These are phyloP conservation scores for Xanthorhoe spadicearia DNA, from an alignment of 2,888 invertebrate genomes.

Conservation along the genomic window DNA sequence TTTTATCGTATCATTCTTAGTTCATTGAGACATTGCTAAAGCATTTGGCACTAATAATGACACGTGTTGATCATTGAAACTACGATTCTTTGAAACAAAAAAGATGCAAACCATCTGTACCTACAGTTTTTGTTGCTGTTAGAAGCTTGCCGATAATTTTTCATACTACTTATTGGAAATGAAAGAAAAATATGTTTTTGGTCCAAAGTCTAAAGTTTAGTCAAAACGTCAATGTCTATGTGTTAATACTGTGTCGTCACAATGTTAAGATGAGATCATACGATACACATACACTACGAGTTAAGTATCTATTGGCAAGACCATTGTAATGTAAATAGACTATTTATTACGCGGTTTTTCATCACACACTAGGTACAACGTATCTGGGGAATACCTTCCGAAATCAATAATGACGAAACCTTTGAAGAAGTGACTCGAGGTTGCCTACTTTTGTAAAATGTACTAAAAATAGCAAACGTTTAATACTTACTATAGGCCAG, in stretches of 20 bases:
- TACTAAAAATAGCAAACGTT: not conserved
- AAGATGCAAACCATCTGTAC: not conserved
- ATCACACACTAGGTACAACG: too few species aligned
- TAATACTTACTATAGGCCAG: too few species aligned
- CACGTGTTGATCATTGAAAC: slow-evolving; percentile 11
- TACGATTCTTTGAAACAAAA: not conserved
- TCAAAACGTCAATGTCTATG: not conserved
- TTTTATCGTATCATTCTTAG: slow-evolving; percentile 5
- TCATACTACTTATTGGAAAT: too few species aligned
- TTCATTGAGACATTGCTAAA: slow-evolving; percentile 14
- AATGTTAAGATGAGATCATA: not conserved
- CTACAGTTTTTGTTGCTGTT: not conserved
- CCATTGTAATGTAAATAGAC: not conserved
- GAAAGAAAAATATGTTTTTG: too few species aligned
- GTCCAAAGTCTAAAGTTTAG: not conserved
- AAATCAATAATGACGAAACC: slow-evolving; percentile 21
- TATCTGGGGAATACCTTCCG: slow-evolving; percentile 7
- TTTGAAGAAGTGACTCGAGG: slow-evolving; percentile 2
- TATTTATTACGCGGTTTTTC: not conserved
- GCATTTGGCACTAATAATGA: slow-evolving; percentile 18
- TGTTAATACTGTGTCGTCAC: not conserved
- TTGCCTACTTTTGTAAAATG: not conserved
- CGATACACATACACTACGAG: not conserved
- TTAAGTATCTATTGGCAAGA: not conserved
- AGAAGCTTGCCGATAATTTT: not conserved